A percentile compares a stretch with the other conserved stretches of the same genome.
phyloP scores from a whole-genome alignment of 2,113 vertebrate genomes.

The Platichthys stellatus region DNA sequence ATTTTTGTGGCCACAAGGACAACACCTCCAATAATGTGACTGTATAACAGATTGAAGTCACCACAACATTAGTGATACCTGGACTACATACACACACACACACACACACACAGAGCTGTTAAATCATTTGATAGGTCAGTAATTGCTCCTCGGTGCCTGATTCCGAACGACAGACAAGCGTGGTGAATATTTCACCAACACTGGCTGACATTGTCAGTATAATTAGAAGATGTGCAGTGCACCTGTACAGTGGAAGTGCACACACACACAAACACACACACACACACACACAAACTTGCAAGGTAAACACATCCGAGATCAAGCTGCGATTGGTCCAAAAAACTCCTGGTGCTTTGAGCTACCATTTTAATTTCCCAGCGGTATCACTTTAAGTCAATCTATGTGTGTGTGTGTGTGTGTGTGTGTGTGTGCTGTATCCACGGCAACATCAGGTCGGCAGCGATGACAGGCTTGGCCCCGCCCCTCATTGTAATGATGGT shows the following conservation, averaged over 20 bases:
- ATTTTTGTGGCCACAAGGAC: too few relatives aligned
- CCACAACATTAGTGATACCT: too few relatives aligned
- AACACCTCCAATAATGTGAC: too few relatives aligned
- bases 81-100: slow-evolving; percentile 24
- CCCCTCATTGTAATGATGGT: slow-evolving; percentile 70
- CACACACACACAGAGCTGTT: slow-evolving; percentile 25
- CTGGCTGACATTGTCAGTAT: slow-evolving; percentile 64
- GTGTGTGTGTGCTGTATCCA: slow-evolving; percentile 65
- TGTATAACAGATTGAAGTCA: too few relatives aligned
- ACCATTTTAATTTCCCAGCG: slow-evolving; percentile 74
- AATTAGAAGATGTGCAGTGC: slow-evolving; percentile 57
- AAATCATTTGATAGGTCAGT: slow-evolving; percentile 67
- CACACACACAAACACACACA: slow-evolving; percentile 7
- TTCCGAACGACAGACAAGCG: slow-evolving; percentile 58
- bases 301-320: slow-evolving; percentile 46
- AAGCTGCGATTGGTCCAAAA: slow-evolving; percentile 56
- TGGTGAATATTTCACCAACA: slow-evolving; percentile 69
- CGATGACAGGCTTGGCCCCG: slow-evolving; percentile 53
- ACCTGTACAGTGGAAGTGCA: slow-evolving; percentile 56
- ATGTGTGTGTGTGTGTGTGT: slow-evolving; percentile 18
- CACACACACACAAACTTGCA: slow-evolving; percentile 33
- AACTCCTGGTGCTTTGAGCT: slow-evolving; percentile 66
- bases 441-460: slow-evolving; percentile 65
- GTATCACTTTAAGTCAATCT: slow-evolving; percentile 58
- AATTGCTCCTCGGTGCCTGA: slow-evolving; percentile 66